Percentiles rank a stretch among this genome's conserved stretches.
phyloP scores from a whole-genome alignment of 92 coral and sea anemone species.

The Heliopora coerulea region DNA sequence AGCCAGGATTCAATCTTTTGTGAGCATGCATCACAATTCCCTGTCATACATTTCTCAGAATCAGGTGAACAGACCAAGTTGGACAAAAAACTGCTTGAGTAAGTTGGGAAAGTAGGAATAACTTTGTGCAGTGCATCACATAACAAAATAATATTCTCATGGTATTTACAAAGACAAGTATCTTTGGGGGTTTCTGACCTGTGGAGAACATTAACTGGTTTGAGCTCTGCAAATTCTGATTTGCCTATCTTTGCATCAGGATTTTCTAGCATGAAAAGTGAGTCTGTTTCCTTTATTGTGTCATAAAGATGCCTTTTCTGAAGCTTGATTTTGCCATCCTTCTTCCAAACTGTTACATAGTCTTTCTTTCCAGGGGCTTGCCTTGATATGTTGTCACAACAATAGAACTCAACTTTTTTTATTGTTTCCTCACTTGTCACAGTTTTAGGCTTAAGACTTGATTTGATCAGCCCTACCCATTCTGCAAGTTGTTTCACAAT shows the following conservation, averaged over 20 bases:
- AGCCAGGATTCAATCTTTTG: constrained; percentile 23
- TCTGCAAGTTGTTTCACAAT: too few relatives aligned
- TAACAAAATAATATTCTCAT: constrained; percentile 47
- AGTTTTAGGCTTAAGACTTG: too few relatives aligned
- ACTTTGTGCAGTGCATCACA: constrained; percentile 54
- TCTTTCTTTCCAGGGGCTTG: constrained; percentile 55
- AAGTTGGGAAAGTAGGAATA: constrained; percentile 49
- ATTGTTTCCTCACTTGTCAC: too few relatives aligned
- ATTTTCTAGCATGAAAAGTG: constrained; percentile 53
- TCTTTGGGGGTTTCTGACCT: constrained; percentile 57
- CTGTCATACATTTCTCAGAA: constrained; percentile 63
- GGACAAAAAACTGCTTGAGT: constrained; percentile 48
- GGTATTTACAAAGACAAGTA: constrained; percentile 50
- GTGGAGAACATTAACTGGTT: constrained; percentile 54
- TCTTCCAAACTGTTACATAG: constrained; percentile 47
- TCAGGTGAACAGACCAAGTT: constrained; percentile 55
- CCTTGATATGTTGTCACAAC: constrained; percentile 51
- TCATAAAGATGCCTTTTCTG: constrained; percentile 55
- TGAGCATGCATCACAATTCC: constrained; percentile 51
- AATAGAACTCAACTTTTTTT: too few relatives aligned
- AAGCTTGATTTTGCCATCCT: constrained; percentile 53
- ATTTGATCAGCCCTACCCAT: too few relatives aligned
- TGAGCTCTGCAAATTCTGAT: constrained; percentile 58
- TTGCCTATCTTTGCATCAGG: too few relatives aligned
- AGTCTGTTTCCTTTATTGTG: constrained; percentile 58